Evolutionary conservation across 2,888 invertebrate genomes (phyloP), one percentile per base, ranked within the genome.

Genomic region (Hypercompe scribonia): DNA sequence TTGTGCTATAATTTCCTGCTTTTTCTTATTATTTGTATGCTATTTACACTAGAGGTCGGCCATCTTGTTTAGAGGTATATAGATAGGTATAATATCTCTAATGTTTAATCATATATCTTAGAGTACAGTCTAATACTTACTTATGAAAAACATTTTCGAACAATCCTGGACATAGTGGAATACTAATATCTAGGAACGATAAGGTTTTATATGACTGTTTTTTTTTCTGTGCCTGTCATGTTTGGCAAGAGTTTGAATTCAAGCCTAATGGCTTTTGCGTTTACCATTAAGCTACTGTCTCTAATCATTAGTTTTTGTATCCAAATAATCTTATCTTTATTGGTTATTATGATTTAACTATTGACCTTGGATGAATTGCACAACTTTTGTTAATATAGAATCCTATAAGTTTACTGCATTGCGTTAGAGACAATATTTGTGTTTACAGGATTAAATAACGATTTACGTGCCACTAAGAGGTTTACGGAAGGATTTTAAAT

Each of bases 381-480:
- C 11, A 11, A n/a, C 3, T 58, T 28, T 10, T 0, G 28, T 58
- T 28, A 13, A 58, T 28, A 28, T 8, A 58, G 13, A 13, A 28
- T 58, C 3, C n/a, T 10, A 39, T 24, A 2, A 46, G 31, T 33
- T 42, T 33, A 46, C 28, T 15, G 46, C 66, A 46, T 66, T 28
- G 46, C 21, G 28, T 66, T 66, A 66, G 24, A 31, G 46, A 66
- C 46, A 33, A 31, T 33, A 31, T 46, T 4, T 46, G 42, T 65
- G n/a, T 42, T 66, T 46, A 28, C 66, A 42, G 46, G 31, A 31
- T 21, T 31, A 4, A 8, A 21, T 31, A 10, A 8, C 7, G 21
- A 31, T 21, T 46, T 33, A 66, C 61, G 66, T 66, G 66, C 66
- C 66, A 66, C 66, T 24, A 66, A 46, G 31, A 31, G 36, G 31